Conservation (phyloP, 2,888 invertebrate species). For the Syrphus vitripennis region DNA sequence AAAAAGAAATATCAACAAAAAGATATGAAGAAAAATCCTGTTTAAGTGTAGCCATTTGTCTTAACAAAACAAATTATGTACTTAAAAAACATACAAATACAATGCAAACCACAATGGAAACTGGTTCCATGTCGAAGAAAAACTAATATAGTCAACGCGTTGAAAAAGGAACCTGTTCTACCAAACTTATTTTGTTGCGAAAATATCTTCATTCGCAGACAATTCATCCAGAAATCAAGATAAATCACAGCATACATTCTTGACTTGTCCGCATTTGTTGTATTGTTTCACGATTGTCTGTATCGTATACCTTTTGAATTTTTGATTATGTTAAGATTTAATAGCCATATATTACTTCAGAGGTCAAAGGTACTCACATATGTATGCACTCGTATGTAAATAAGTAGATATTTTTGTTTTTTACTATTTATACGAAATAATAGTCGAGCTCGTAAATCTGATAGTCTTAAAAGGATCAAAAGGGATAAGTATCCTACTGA, state of each 20-base stretch:
- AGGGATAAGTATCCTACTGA: no score
- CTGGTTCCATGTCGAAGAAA: conserved; percentile 52
- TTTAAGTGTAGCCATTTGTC: conserved; percentile 26
- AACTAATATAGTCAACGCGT: conserved; percentile 35
- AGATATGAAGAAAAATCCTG: conserved; percentile 7
- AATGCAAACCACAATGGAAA: conserved; percentile 13
- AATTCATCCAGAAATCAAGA: not conserved
- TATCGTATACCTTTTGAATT: no score
- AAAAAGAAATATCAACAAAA: not conserved
- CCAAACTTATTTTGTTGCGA: conserved; percentile 34
- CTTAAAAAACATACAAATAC: not conserved
- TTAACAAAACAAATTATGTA: conserved; percentile 3
- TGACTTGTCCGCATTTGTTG: not conserved
- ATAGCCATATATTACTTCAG: no score
- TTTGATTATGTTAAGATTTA: no score
- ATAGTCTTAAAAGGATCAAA: no score
- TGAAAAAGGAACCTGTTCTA: conserved; percentile 54
- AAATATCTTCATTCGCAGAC: conserved; percentile 3
- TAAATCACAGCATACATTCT: not conserved
- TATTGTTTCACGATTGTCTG: not conserved
- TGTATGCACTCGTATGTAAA: no score
- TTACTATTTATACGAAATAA: no score
- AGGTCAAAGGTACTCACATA: no score
- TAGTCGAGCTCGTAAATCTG: no score
- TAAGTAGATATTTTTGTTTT: no score